Evolutionary conservation across 2,888 invertebrate genomes (phyloP).

Genomic region (Colostygia pectinataria): DNA sequence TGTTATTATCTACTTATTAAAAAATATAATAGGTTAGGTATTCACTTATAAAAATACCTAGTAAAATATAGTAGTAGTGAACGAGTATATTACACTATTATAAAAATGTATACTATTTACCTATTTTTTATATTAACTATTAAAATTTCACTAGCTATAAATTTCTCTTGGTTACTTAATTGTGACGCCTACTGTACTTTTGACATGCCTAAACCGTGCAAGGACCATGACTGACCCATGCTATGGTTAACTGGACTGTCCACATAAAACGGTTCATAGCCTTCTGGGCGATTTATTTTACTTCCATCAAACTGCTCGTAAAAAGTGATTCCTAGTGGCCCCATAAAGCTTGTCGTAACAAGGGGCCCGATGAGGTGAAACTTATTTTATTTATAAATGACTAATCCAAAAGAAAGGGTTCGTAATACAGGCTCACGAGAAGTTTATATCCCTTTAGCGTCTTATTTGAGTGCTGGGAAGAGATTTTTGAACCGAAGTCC

Average conservation of each 20-base stretch:
- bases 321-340: constrained; percentile 46
- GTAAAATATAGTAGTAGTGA: no score
- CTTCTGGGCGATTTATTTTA: constrained; percentile 45
- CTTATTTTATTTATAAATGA: constrained; percentile 11
- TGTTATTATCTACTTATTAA: no score
- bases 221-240: constrained; percentile 38
- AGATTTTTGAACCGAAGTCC: no score
- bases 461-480: no score
- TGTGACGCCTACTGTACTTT: no score
- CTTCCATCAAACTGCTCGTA: constrained; percentile 54
- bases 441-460: background rate
- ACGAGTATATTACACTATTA: no score
- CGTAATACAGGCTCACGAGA: background rate
- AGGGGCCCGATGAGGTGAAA: constrained; percentile 38
- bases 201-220: constrained; percentile 23
- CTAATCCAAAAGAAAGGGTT: background rate
- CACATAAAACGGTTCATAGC: constrained; percentile 44
- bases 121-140: no score
- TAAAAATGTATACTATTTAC: no score
- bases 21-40: no score
- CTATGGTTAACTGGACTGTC: constrained; percentile 41
- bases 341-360: constrained; percentile 43
- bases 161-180: no score
- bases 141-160: no score
- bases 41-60: no score